These are phyloP conservation scores for Cyprinodon variegatus DNA, from an alignment of 2,113 vertebrate species.

Conservation along the genomic window DNA sequence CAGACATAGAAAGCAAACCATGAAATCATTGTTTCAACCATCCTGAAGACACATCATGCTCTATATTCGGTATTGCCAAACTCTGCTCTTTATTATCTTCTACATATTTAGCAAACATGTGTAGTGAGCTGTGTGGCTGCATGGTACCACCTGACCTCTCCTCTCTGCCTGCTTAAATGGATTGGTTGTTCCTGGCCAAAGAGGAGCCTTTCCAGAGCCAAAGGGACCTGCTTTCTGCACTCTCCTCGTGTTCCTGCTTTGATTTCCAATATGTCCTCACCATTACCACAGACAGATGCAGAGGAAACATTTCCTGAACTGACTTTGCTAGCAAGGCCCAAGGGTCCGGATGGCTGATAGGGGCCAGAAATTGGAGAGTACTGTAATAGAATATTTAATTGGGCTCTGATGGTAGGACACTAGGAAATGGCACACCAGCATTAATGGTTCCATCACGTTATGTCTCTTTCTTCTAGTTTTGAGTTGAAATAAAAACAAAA, in stretches of 20 bases:
- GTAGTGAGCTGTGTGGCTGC: slow-evolving; percentile 15
- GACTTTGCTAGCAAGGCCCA: slow-evolving; percentile 76
- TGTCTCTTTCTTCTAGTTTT: slow-evolving; percentile 15
- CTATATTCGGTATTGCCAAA: too few species aligned
- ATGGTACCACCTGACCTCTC: slow-evolving; percentile 18
- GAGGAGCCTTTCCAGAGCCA: slow-evolving; percentile 59
- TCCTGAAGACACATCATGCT: too few species aligned
- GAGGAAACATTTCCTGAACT: slow-evolving; percentile 82
- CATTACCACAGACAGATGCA: slow-evolving; percentile 86
- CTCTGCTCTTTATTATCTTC: too few species aligned
- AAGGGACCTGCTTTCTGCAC: slow-evolving; percentile 72
- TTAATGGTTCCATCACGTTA: slow-evolving; percentile 19
- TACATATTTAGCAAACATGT: slow-evolving; percentile 12
- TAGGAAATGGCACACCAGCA: slow-evolving; percentile 50
- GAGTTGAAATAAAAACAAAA: neutral
- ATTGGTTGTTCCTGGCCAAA: slow-evolving; percentile 49
- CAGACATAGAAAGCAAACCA: too few species aligned
- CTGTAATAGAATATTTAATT: slow-evolving; percentile 87
- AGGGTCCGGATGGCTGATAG: slow-evolving; percentile 74
- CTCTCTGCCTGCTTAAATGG: slow-evolving; percentile 23
- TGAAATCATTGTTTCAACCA: too few species aligned
- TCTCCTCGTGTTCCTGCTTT: slow-evolving; percentile 79
- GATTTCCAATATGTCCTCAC: slow-evolving; percentile 86
- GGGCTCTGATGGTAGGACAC: slow-evolving; percentile 70
- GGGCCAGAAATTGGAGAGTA: slow-evolving; percentile 86